These are phyloP conservation scores for Eriocheir sinensis DNA, from an alignment of 1,140 invertebrate species.

Conservation along the genomic window DNA sequence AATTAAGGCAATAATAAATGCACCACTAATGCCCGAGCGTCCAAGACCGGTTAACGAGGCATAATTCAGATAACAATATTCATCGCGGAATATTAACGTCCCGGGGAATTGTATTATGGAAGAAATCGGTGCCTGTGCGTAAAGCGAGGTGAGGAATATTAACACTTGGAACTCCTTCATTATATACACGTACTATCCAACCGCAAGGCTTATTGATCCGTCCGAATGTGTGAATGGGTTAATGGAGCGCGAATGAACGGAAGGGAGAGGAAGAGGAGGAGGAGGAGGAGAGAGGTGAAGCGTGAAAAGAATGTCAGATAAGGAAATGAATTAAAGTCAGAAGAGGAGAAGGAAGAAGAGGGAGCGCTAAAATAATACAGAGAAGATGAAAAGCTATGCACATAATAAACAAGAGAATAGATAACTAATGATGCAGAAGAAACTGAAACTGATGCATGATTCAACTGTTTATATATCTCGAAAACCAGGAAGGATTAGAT, in stretches of 20 bases:
- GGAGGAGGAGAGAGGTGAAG: not conserved
- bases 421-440: too few species aligned
- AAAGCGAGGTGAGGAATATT: not conserved
- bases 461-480: too few species aligned
- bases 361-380: not conserved
- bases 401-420: not conserved
- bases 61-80: conserved; percentile 17
- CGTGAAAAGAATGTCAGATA: not conserved
- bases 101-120: not conserved
- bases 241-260: too few species aligned
- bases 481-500: too few species aligned
- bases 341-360: not conserved
- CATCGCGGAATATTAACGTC: not conserved
- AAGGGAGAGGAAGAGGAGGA: too few species aligned
- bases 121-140: not conserved
- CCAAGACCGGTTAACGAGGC: not conserved
- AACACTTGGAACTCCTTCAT: not conserved
- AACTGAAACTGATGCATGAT: too few species aligned
- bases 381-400: not conserved
- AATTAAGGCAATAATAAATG: not conserved
- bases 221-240: not conserved
- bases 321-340: too few species aligned
- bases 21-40: not conserved
- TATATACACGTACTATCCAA: conserved; percentile 2
- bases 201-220: not conserved